Evolutionary conservation across 2,113 vertebrate species (phyloP), one percentile per base, ranked within the genome.

Genomic region (Delphinapterus leucas): DNA sequence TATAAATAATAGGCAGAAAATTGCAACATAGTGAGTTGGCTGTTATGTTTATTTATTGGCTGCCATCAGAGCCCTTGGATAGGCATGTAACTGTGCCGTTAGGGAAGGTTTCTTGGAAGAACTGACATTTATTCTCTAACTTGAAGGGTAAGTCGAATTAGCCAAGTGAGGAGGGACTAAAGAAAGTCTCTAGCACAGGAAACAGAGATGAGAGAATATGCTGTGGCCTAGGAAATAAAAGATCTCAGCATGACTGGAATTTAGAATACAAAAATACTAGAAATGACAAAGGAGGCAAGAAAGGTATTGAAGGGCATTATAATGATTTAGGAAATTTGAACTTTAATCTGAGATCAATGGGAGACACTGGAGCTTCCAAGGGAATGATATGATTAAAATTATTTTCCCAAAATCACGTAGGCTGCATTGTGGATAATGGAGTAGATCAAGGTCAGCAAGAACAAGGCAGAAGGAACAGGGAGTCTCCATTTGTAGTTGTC

Each of bases 341-440:
- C 23, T 77, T 92, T 67, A 82, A 60, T 61, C 38, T 93, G 67
- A 90, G n/a, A 23, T 36, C 28, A 53, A 28, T 73, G 31, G n/a
- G 20, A 81, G 49, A 74, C 5, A 44, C 0, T 77, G 11, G 25
- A n/a, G 2, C 31, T 61, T 53, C 21, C 33, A 88, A 84, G 5
- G 6, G 8, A 73, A 77, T 58, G 20, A 17, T 15, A 10, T n/a
- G 11, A 26, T 81, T 85, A 70, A 85, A 86, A 88, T 49, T 17
- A 25, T 88, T 49, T 94, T 94, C 53, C 31, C n/a, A 11, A 92
- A 92, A 31, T 47, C n/a, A 81, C 38, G 81, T 63, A 47, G 31
- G 15, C 25, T 71, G 18, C 38, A 55, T 15, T 90, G 9, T 71
- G 58, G 47, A 67, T 93, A 83, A 87, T 26, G 20, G 55, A 81